A percentile compares a stretch with the other conserved stretches of the same genome.
Conservation (phyloP, 1,140 invertebrate genomes). For the Diprion similis region DNA sequence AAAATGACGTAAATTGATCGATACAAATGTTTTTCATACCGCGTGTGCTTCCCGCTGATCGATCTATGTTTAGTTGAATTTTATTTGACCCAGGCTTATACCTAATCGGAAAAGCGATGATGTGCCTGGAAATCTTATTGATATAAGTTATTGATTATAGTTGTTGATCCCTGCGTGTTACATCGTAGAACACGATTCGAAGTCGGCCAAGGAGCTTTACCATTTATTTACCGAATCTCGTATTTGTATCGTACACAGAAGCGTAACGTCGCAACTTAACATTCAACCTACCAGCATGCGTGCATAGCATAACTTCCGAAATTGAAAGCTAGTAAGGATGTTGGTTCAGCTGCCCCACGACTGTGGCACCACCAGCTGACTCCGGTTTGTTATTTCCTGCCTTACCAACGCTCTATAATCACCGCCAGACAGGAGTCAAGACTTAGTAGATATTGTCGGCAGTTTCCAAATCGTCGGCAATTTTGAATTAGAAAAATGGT, state of each 20-base stretch:
- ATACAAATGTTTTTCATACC: neutral
- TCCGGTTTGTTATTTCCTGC: neutral
- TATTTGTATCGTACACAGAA: no score
- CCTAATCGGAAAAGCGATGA: no score
- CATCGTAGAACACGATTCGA: no score
- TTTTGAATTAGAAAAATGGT: neutral
- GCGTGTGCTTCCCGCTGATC: neutral
- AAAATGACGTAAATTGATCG: conserved; percentile 2
- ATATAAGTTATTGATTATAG: no score
- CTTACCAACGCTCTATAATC: neutral
- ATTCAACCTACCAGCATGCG: no score
- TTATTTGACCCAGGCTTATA: no score
- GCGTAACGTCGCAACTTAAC: no score
- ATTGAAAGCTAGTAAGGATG: neutral
- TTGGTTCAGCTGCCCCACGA: neutral
- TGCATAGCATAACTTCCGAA: neutral
- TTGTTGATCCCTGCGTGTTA: no score
- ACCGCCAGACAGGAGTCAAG: neutral
- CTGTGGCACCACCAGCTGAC: conserved; percentile 4
- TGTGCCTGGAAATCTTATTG: no score
- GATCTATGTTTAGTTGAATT: neutral
- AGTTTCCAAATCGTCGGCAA: no score
- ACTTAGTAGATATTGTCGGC: neutral
- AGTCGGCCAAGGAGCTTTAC: no score
- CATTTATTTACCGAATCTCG: no score